Evolutionary conservation across 2,888 invertebrate species (phyloP).

Genomic region (Eilema caniola): DNA sequence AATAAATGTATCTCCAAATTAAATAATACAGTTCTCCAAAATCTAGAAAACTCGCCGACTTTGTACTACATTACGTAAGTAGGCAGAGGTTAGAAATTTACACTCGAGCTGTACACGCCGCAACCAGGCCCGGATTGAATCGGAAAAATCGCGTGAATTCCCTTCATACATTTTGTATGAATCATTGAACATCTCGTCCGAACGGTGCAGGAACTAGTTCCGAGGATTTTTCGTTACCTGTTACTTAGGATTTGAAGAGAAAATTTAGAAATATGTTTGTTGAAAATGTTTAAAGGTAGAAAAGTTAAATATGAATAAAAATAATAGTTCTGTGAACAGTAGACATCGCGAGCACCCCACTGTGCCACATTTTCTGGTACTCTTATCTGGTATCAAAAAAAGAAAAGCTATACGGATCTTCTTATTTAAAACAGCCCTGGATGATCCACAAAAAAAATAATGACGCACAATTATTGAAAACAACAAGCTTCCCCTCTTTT

Average conservation of each 20-base stretch:
- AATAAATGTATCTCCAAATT: background rate
- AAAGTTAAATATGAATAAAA: background rate
- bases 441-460: too few relatives aligned
- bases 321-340: too few relatives aligned
- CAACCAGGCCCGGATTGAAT: constrained; percentile 38
- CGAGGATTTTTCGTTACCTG: constrained; percentile 21
- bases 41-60: background rate
- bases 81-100: constrained; percentile 25
- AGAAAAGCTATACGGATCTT: too few relatives aligned
- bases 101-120: constrained; percentile 22
- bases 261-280: background rate
- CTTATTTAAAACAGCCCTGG: too few relatives aligned
- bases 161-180: constrained; percentile 56
- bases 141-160: constrained; percentile 46
- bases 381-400: too few relatives aligned
- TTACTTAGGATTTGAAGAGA: background rate
- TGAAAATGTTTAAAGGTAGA: background rate
- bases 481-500: too few relatives aligned
- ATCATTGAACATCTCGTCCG: constrained; percentile 41
- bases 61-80: background rate
- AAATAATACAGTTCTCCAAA: background rate
- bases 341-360: too few relatives aligned
- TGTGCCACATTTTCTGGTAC: too few relatives aligned
- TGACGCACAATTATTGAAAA: too few relatives aligned
- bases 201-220: constrained; percentile 40